These are phyloP conservation scores for Endomychus coccineus DNA, from an alignment of 2,888 invertebrate genomes.

Conservation along the genomic window DNA sequence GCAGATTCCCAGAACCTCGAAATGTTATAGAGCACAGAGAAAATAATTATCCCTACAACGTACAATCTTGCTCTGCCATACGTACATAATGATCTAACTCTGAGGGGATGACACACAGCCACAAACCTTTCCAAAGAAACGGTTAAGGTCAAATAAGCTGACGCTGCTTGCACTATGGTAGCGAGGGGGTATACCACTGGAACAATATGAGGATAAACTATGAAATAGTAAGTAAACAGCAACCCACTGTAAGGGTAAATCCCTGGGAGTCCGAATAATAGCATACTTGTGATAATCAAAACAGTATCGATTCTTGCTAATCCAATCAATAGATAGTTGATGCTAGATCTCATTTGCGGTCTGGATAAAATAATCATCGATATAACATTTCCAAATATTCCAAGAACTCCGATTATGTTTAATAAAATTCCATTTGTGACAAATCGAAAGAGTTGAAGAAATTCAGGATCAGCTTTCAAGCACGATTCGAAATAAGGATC, in stretches of 20 bases:
- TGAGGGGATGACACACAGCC: constrained; percentile 84
- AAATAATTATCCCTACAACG: constrained; percentile 71
- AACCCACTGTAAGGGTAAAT: constrained; percentile 75
- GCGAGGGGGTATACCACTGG: constrained; percentile 76
- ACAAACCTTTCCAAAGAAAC: constrained; percentile 92
- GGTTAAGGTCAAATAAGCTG: constrained; percentile 84
- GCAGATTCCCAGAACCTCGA: constrained; percentile 69
- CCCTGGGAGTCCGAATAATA: constrained; percentile 81
- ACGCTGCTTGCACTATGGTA: constrained; percentile 84
- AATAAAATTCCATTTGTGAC: constrained; percentile 75
- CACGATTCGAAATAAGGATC: constrained; percentile 20
- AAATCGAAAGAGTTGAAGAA: constrained; percentile 59
- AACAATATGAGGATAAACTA: constrained; percentile 73
- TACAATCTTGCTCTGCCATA: constrained; percentile 79
- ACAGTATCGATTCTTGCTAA: constrained; percentile 90
- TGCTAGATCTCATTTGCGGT: constrained; percentile 92
- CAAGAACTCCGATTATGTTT: constrained; percentile 72
- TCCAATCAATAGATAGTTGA: constrained; percentile 89
- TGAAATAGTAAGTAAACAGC: constrained; percentile 69
- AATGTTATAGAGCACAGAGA: constrained; percentile 79
- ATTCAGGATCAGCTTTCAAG: constrained; percentile 35
- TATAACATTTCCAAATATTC: constrained; percentile 83
- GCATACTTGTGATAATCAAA: constrained; percentile 76
- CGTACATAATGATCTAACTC: constrained; percentile 84
- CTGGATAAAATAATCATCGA: constrained; percentile 85